Base-by-base conservation (phyloP, 1,140 invertebrate genomes). In the Carcinoscorpius rotundicauda region DNA sequence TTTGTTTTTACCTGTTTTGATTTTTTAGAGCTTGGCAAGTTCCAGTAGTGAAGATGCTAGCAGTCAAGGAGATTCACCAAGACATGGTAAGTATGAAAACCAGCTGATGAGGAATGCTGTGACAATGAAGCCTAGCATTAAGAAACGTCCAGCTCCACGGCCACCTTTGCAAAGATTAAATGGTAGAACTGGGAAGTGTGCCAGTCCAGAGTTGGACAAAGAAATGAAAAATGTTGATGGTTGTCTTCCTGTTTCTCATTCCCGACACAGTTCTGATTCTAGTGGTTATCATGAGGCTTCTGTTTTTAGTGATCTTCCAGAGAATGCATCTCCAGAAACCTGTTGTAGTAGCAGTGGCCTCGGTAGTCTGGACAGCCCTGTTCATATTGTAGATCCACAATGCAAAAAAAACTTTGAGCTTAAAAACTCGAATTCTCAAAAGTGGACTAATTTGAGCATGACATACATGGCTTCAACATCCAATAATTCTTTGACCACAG, bases 11-110 rank as follows among this genome's bases (percentile, higher is more conserved):
- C 49, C 9, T 29, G 64, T 61, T 64, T 66, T 66, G 58, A 59
- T 10, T 49, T 72, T 72, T 51, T 62, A 77, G 73, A 70, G 70
- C 60, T 64, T 70, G 55, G 68, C 70, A 52, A 77, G 80, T 61
- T 79, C 80, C 58, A 80, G 78, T 63, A 72, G 79, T 3, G 78
- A 76, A 4, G 77, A 73, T 9, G 74, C 78, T 51, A 81, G 51
- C 11, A 59, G 63, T 51, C 52, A 60, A 29, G 60, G 78, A 64
- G 75, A 77, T 6, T 82, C 81, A 5, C 81, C 81, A 2, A 11
- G 9, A 57, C 11, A 57, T 57, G 11, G 76, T 80, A 0, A 74
- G 78, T 48, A 82, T 80, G 62, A 76, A 62, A 70, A 55, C 61
- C 52, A 52, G 11, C 10, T 58, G 29, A 52, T 64, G 64, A 50